Percentiles rank a stretch among this genome's conserved stretches.
Evolutionary conservation across 2,797 vertebrate genomes (phyloP).

Genomic region (Sebastes trivittatus): DNA sequence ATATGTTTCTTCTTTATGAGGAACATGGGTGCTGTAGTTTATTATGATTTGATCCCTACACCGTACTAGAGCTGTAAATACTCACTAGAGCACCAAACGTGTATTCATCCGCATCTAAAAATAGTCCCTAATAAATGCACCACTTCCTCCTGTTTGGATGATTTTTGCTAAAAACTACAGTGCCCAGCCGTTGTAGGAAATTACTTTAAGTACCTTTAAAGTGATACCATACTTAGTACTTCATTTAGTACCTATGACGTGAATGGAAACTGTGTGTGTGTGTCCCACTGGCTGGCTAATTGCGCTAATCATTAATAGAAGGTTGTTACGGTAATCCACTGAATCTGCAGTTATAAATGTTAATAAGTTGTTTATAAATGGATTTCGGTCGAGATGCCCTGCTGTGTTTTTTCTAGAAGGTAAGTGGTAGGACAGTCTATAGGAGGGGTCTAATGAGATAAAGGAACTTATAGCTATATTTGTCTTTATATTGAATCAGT

Average conservation of each 20-base stretch:
- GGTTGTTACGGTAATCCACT: neutral
- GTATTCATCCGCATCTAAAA: neutral
- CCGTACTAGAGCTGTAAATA: neutral
- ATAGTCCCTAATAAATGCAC: neutral
- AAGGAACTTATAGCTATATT: fast-evolving
- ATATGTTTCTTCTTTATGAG: neutral
- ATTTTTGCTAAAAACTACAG: too few relatives aligned
- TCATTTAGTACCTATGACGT: too few relatives aligned
- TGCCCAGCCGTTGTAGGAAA: too few relatives aligned
- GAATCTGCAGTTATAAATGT: neutral
- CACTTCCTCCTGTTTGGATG: too few relatives aligned
- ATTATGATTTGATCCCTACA: too few relatives aligned
- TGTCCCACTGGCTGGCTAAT: too few relatives aligned
- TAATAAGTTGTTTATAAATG: neutral
- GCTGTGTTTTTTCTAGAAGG: neutral
- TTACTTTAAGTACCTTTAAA: too few relatives aligned
- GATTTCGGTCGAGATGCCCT: neutral
- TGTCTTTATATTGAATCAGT: neutral
- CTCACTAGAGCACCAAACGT: neutral
- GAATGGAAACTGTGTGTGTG: too few relatives aligned
- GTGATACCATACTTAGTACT: too few relatives aligned
- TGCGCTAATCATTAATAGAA: neutral
- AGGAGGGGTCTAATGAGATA: neutral
- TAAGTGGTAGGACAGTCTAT: neutral
- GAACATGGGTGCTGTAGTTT: neutral